Base-by-base conservation (phyloP, 2,797 vertebrate genomes). In the Sciaenops ocellatus region DNA sequence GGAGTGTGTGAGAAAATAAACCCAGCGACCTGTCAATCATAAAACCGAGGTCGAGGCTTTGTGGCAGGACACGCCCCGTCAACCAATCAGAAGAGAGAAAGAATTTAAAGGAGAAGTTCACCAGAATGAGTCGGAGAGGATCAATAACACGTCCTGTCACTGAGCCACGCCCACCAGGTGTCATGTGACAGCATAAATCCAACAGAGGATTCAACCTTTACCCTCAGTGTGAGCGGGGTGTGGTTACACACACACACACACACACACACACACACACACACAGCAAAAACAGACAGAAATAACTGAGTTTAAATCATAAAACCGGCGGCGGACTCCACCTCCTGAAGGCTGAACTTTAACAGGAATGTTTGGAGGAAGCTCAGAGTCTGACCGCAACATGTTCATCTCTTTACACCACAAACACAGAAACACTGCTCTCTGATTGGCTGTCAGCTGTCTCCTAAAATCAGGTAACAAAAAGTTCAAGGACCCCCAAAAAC, bases 21-120 rank as follows among this genome's bases (percentile, higher is more conserved):
- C 48, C 7, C 28, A 65, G 26, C 3, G 4, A 61, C 66, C 70
- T 67, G 84, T 87, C 88, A 90, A 82, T 90, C 86, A 87, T 83
- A 50, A 71, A 77, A 61, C 76, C 16, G 3, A 85, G 71, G 42
- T 65, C 0, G 15, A 80, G 60, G 48, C 42, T 71, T 72, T 81
- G 80, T 77, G 82, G 73, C 17, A 4, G 69, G 51, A 68, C 56
- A 76, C 56, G 26, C 74, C 74, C 52, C 22, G 1, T 28, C 24
- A 0, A 18, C 80, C 82, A 87, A 87, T 86, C 78, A 87, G 51
- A 69, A 4, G 10, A 38, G 18, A 71, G 2, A 4, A 61, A 48
- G 46, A 9, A n/a, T 48, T 65, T 60, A 73, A 65, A 76, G 75
- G 47, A 20, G 24, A 20, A 46, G 41, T 44, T 56, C 26, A 34